phyloP scores from a whole-genome alignment of 2,888 invertebrate species.

The Drosophila meridiana region DNA sequence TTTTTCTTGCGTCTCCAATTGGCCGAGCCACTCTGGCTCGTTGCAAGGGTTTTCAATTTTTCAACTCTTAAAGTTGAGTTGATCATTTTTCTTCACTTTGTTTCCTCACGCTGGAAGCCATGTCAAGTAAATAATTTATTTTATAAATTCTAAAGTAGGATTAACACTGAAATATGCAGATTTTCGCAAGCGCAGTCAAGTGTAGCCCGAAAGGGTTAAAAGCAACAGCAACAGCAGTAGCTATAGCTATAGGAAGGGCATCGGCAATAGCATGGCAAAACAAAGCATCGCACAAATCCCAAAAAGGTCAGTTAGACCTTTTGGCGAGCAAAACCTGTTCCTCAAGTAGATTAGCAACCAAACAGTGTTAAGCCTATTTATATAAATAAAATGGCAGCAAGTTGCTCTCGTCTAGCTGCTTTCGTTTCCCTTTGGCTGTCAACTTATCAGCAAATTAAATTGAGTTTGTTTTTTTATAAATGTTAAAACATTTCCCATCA shows the following conservation, averaged over 20 bases:
- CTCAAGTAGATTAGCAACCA: conserved; percentile 70
- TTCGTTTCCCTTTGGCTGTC: conserved; percentile 34
- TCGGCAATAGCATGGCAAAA: conserved; percentile 31
- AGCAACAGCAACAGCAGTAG: conserved; percentile 23
- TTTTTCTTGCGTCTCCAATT: conserved; percentile 44
- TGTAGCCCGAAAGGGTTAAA: conserved; percentile 54
- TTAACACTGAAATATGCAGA: conserved; percentile 80
- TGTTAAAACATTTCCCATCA: conserved; percentile 66
- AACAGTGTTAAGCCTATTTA: conserved; percentile 72
- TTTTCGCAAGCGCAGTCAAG: conserved; percentile 63
- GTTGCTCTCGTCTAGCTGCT: conserved; percentile 12
- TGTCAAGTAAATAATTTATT: conserved; percentile 76
- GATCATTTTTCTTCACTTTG: conserved; percentile 55
- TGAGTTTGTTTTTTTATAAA: conserved; percentile 72
- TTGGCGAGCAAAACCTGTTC: conserved; percentile 59
- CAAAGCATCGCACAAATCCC: conserved; percentile 51
- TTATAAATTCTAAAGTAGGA: conserved; percentile 79
- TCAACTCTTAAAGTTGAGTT: conserved; percentile 53
- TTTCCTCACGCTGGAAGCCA: conserved; percentile 36
- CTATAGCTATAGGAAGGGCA: conserved; percentile 24
- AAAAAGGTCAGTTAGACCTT: conserved; percentile 59
- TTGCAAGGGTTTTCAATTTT: conserved; percentile 52
- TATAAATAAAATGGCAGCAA: conserved; percentile 64
- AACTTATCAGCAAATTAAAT: conserved; percentile 71
- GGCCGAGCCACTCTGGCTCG: conserved; percentile 16